A percentile compares a stretch with the other conserved stretches of the same genome.
phyloP scores from a whole-genome alignment of 2,888 invertebrate genomes.

The Vannuccia rotundouncinata region DNA sequence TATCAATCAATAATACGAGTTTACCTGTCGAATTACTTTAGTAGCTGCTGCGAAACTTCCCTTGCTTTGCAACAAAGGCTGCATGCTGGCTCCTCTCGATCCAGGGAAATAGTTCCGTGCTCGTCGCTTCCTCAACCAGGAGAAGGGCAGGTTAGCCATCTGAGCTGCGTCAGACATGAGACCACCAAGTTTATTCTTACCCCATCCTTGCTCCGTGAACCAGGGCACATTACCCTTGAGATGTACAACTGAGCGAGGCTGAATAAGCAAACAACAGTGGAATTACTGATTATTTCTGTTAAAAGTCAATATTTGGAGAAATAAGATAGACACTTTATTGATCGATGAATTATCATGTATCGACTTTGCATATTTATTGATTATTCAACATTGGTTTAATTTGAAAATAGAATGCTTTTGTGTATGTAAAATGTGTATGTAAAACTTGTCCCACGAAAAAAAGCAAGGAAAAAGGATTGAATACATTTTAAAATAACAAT shows the following conservation, averaged over 20 bases:
- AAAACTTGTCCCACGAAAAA: no score
- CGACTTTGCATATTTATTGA: no score
- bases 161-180: conserved; percentile 28
- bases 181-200: conserved; percentile 29
- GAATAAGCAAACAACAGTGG: not conserved
- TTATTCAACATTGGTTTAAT: no score
- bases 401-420: no score
- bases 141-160: conserved; percentile 16
- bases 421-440: no score
- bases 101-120: conserved; percentile 13
- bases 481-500: no score
- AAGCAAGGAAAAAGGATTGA: no score
- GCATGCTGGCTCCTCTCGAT: not conserved
- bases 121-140: conserved; percentile 25
- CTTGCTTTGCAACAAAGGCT: not conserved
- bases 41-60: not conserved
- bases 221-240: conserved; percentile 13
- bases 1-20: not conserved
- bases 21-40: not conserved
- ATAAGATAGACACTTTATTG: no score
- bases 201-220: conserved; percentile 31
- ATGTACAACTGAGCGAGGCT: conserved; percentile 15
- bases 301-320: no score
- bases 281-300: not conserved
- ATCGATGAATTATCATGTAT: no score